Evolutionary conservation across 2,888 invertebrate species (phyloP), one percentile per base, ranked within the genome.

Genomic region (Chloromyia formosa): DNA sequence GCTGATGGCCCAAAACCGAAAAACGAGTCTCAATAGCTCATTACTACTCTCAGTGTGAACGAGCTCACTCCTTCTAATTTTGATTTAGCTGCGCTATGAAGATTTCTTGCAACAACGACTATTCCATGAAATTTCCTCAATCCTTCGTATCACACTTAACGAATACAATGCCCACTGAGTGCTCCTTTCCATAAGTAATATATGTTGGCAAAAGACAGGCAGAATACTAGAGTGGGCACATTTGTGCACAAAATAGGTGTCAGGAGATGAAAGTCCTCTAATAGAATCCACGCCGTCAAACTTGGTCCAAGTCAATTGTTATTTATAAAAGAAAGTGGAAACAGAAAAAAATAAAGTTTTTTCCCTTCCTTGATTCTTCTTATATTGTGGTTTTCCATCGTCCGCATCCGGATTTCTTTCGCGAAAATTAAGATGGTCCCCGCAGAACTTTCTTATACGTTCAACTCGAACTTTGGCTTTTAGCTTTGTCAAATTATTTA

Each of bases 371-470:
- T 71, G 56, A 18, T 56, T 40, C 40, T 40, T 58, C 20, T 20
- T 23, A 71, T 42, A 56, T 42, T 56, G 58, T 14, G n/a, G n/a
- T 71, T 35, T 58, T 22, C 14, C 35, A 20, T 3, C 23, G 71
- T 18, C 10, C 71, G 71, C 9, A 27, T 56, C 58, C 58, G 35
- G 56, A 58, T 35, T 71, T 58, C 40, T 16, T 40, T 56, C 58
- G 40, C 56, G 56, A 71, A 71, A 58, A 71, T 71, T 71, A 71
- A 71, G 56, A 71, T 71, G 71, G 23, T 58, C 40, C 56, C 71
- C 20, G 71, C 58, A 35, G 12, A 49, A 49, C 49, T 14, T 66
- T 49, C 49, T 3, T 49, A 9, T 22, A 49, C 58, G 27, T 7
- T 71, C 40, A 20, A 58, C 20, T 54, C 40, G 14, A 71, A 58